A percentile compares a stretch with the other conserved stretches of the same genome.
phyloP scores from a whole-genome alignment of 1,140 invertebrate species.

The Drosophila seguyi region DNA sequence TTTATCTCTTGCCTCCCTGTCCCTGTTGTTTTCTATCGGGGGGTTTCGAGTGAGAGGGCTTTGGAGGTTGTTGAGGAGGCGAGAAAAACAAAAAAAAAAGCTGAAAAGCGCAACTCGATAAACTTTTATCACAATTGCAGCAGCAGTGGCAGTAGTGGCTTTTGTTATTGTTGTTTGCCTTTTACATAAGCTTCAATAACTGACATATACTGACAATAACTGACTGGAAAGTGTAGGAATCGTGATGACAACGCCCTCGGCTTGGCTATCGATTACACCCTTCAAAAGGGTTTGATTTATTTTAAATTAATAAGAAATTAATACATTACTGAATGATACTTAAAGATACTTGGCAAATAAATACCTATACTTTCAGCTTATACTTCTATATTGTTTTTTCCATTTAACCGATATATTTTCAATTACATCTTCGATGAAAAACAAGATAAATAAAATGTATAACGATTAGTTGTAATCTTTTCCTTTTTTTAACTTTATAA shows the following conservation, averaged over 20 bases:
- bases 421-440: too few species aligned
- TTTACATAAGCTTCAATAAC: conserved; percentile 54
- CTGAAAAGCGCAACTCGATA: conserved; percentile 68
- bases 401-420: too few species aligned
- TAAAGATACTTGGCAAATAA: too few species aligned
- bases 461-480: too few species aligned
- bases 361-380: too few species aligned
- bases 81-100: conserved; percentile 49
- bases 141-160: conserved; percentile 52
- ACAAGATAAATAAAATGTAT: too few species aligned
- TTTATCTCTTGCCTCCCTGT: conserved; percentile 68
- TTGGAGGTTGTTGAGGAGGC: conserved; percentile 15
- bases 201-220: conserved; percentile 40
- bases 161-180: conserved; percentile 44
- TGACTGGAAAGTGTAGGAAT: conserved; percentile 30
- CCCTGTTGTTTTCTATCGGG: conserved; percentile 31
- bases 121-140: conserved; percentile 80
- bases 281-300: neutral
- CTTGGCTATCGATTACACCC: conserved; percentile 14
- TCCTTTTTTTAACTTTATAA: too few species aligned
- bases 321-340: neutral
- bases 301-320: neutral
- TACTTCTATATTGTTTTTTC: too few species aligned
- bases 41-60: neutral
- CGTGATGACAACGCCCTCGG: conserved; percentile 49